These are phyloP conservation scores for Notodonta ziczac DNA, from an alignment of 2,888 invertebrate species.

Conservation along the genomic window DNA sequence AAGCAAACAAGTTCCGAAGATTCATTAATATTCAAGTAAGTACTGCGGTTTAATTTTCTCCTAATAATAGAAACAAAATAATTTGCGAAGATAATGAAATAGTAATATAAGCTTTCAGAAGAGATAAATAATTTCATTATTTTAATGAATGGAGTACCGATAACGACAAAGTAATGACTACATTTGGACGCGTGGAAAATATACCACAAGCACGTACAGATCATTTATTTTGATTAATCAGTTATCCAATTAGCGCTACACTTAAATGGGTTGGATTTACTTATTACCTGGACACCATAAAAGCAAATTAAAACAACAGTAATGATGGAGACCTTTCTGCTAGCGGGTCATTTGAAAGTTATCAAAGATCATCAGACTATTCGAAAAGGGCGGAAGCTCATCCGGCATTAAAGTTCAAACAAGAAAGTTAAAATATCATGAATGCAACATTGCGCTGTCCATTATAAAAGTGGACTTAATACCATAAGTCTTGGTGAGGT, in stretches of 20 bases:
- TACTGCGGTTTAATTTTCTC: background rate
- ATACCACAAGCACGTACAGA: background rate
- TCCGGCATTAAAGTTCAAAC: background rate
- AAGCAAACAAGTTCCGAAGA: conserved; percentile 4
- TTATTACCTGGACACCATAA: background rate
- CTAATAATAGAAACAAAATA: background rate
- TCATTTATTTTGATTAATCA: background rate
- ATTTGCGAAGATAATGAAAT: too few species aligned
- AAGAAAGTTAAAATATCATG: background rate
- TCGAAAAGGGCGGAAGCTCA: conserved; percentile 1
- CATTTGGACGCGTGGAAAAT: background rate
- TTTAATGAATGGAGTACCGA: background rate
- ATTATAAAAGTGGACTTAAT: background rate
- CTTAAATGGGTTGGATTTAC: background rate
- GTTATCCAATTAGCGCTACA: background rate
- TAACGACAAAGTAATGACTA: background rate
- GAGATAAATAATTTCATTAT: too few species aligned
- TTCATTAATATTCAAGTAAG: conserved; percentile 3
- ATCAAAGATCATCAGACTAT: background rate
- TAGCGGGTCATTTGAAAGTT: background rate
- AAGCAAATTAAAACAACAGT: background rate
- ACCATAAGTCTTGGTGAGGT: conserved; percentile 11
- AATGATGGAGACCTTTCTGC: background rate
- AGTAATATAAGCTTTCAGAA: too few species aligned
- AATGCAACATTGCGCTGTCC: background rate